Percentiles rank a stretch among this genome's conserved stretches.
Evolutionary conservation across 2,888 invertebrate species (phyloP).

Genomic region (Euspilapteryx auroguttella): DNA sequence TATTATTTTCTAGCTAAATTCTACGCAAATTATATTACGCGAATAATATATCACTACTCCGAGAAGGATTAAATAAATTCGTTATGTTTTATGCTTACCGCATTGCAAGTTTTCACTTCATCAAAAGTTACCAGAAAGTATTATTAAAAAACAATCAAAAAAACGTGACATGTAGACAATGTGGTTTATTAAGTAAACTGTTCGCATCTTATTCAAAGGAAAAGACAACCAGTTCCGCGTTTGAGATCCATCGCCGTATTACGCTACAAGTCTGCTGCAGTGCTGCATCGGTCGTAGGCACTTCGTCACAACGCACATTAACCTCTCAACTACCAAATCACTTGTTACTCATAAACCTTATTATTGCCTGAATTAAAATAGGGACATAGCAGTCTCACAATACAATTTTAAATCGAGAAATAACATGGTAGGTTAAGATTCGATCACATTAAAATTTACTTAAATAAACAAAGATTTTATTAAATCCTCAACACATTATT

Average conservation of each 20-base stretch:
- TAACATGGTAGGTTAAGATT: no score
- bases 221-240: constrained; percentile 26
- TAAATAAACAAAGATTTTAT: no score
- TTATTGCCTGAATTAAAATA: no score
- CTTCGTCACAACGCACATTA: no score
- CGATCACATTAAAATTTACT: no score
- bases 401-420: no score
- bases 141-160: constrained; percentile 10
- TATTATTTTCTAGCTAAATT: neutral
- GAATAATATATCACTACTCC: neutral
- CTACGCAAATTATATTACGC: neutral
- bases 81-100: neutral
- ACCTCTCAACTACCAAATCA: no score
- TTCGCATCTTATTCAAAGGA: constrained; percentile 22
- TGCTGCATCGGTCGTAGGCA: no score
- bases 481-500: no score
- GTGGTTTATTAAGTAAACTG: constrained; percentile 20
- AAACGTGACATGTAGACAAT: constrained; percentile 16
- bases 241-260: constrained; percentile 50
- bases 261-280: no score
- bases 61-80: neutral
- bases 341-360: no score
- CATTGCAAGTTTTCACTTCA: neutral
- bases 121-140: neutral
- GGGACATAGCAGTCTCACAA: no score